Evolutionary conservation across 2,113 vertebrate genomes (phyloP), one percentile per base, ranked within the genome.

Genomic region (Zosterops borbonicus): DNA sequence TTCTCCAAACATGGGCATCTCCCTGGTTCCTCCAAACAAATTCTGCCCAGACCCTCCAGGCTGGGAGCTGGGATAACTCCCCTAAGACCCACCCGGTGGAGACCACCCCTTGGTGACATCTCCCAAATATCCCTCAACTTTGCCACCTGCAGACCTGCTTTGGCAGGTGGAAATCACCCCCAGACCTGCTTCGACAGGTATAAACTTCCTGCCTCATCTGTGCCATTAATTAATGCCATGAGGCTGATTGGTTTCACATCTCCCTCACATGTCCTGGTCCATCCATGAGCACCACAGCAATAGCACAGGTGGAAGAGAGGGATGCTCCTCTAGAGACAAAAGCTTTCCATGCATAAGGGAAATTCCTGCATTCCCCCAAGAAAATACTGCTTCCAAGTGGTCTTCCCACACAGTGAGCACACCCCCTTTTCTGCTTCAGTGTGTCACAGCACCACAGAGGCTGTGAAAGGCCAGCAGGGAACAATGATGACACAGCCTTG

Each of bases 261-360:
- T n/a, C 46, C 50, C 77, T 74, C 68, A 18, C 73, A 2, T 0
- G 8, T 31, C 69, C 60, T 41, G 52, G 59, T 9, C 52, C 64
- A 59, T 7, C 15, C 4, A 0, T 6, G 35, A 91, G 69, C 2
- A 3, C 33, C 82, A 75, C 16, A 68, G 62, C 20, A 35, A 47
- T 60, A 80, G 37, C 31, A 76, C 20, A 29, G 63, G 39, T 0
- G 0, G 46, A 53, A 35, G 12, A 69, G n/a, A n/a, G 6, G 11
- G 28, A 58, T 67, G 39, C 27, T 94, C 29, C 63, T 78, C 73
- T 37, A 39, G 23, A 64, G 33, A 62, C 3, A 8, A 83, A 56
- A 19, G 27, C 17, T 49, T 79, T 53, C 22, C 29, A 67, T 0
- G 22, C 21, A 37, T n/a, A 55, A 52, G 24, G 62, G 41, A 65